phyloP scores from a whole-genome alignment of 2,888 invertebrate species.

The Timema podura region DNA sequence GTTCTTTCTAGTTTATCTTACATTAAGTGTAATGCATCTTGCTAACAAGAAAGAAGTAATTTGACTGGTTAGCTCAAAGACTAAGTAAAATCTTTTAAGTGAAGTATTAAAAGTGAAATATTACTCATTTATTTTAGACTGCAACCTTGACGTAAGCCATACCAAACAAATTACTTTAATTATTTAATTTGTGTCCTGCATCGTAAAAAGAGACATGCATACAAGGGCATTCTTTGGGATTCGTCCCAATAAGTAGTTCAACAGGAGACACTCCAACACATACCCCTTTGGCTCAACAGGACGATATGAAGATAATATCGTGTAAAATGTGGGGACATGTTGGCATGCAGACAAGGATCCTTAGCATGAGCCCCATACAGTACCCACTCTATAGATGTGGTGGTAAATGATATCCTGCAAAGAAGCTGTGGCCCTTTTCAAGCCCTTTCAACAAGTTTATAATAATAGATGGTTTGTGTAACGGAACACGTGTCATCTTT shows the following conservation, averaged over 20 bases:
- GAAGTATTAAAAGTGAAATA: too few relatives aligned
- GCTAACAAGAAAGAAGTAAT: too few relatives aligned
- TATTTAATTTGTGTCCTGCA: background rate
- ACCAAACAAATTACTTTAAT: too few relatives aligned
- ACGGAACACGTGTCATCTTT: too few relatives aligned
- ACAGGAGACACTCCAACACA: background rate
- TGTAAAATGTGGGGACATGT: background rate
- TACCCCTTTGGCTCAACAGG: background rate
- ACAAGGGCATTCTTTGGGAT: too few relatives aligned
- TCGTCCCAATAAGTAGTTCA: background rate
- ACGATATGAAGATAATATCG: slow-evolving; percentile 2
- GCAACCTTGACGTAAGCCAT: too few relatives aligned
- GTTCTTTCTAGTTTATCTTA: too few relatives aligned
- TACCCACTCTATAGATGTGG: slow-evolving; percentile 2
- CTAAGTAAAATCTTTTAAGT: too few relatives aligned
- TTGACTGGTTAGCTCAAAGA: too few relatives aligned
- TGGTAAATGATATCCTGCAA: slow-evolving; percentile 5
- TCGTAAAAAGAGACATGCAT: background rate
- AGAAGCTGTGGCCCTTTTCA: background rate
- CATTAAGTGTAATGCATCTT: too few relatives aligned
- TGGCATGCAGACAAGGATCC: background rate
- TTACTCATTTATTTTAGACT: too few relatives aligned
- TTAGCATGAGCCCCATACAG: background rate
- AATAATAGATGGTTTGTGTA: slow-evolving; percentile 8
- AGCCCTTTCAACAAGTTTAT: background rate